Evolutionary conservation across 1,140 invertebrate genomes (phyloP), one percentile per base, ranked within the genome.

Genomic region (Sesamia nonagrioides): DNA sequence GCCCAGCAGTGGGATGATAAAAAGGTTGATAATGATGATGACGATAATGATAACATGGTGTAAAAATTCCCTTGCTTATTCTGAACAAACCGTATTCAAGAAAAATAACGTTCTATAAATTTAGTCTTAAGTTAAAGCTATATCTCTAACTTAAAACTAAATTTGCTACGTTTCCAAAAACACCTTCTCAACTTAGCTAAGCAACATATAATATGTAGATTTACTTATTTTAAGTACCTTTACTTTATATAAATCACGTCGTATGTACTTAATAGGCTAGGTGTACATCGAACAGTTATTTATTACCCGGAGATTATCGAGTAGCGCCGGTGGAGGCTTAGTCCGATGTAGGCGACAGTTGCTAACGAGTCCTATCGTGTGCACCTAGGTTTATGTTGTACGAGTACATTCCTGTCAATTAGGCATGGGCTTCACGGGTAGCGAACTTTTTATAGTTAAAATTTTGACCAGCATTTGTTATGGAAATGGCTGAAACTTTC

Each of bases 261-360:
- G 8, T n/a, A n/a, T 45, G 40, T 66, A 27, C 13, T 37, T 61
- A n/a, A 61, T 61, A 35, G 13, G 27, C 56, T 61, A 61, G 11
- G 45, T 58, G 17, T 63, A 66, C 61, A 68, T 45, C 42, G 63
- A 68, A 68, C 63, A 68, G 63, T 68, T 68, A 68, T 68, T 68
- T 68, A 68, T 68, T 48, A 7, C 63, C 42, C 9, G n/a, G 21
- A 48, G 63, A 68, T 68, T 68, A 68, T 48, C 63, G 63, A 48
- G 63, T 48, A 68, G 48, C 63, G 63, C 13, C 63, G 35, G 18
- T 18, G 35, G 11, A 48, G 63, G 63, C 40, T 68, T 48, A 68
- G 63, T 68, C 21, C 60, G 33, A 45, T 48, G 63, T 68, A 68
- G 42, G 8, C 40, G 42, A 68, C 63, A 18, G 35, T 35, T 40